These are phyloP conservation scores for Lissonota sp. DNA, from an alignment of 2,888 invertebrate genomes.

Conservation along the genomic window DNA sequence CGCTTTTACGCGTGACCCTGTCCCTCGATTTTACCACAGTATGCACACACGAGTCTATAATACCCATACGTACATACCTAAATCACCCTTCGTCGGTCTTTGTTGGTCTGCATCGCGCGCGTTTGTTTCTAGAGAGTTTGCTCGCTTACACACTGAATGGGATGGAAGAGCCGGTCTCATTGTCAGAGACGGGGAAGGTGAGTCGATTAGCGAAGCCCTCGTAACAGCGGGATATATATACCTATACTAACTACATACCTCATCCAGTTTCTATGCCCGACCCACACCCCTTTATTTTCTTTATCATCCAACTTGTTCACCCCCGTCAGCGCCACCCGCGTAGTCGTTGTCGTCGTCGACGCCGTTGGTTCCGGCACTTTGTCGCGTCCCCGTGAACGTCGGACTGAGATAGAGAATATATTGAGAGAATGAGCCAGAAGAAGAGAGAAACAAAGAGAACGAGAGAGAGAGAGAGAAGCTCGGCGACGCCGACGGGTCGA, in stretches of 20 bases:
- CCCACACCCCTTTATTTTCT: neutral
- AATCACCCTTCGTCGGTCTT: constrained; percentile 1
- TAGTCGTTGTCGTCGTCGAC: constrained; percentile 40
- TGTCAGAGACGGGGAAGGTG: constrained; percentile 58
- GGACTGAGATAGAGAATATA: constrained; percentile 57
- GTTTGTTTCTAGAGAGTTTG: neutral
- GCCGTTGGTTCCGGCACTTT: constrained; percentile 28
- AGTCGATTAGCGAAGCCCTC: constrained; percentile 62
- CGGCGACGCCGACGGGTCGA: constrained; percentile 76
- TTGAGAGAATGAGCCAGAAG: constrained; percentile 48
- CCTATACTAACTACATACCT: constrained; percentile 30
- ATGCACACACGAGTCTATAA: neutral
- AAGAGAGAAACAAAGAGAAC: constrained; percentile 41
- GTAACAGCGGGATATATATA: constrained; percentile 40
- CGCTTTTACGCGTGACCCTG: constrained; percentile 21
- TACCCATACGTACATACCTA: neutral
- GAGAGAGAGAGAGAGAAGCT: constrained; percentile 55
- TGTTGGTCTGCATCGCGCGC: constrained; percentile 7
- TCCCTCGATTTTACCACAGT: neutral
- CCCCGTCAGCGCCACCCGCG: constrained; percentile 54
- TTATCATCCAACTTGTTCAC: constrained; percentile 16
- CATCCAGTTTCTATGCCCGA: constrained; percentile 21
- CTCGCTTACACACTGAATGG: constrained; percentile 17
- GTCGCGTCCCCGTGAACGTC: constrained; percentile 60
- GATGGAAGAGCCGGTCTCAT: constrained; percentile 39